A percentile compares a stretch with the other conserved stretches of the same genome.
Conservation (phyloP, 2,797 vertebrate species). For the Hippocampus kuda region DNA sequence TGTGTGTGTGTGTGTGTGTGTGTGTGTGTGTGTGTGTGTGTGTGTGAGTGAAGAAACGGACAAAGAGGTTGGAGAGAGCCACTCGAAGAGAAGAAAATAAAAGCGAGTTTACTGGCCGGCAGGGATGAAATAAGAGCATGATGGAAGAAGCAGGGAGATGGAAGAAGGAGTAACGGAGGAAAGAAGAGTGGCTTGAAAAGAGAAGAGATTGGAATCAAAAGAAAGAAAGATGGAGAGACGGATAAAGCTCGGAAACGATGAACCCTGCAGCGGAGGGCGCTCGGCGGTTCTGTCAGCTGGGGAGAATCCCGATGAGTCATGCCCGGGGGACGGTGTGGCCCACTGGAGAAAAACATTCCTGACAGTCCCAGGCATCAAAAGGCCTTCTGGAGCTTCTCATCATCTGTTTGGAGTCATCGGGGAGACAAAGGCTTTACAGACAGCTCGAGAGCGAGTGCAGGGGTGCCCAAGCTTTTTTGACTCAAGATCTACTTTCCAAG, state of each 20-base stretch:
- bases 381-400: conserved; percentile 36
- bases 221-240: not conserved
- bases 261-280: conserved; percentile 16
- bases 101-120: conserved; percentile 20
- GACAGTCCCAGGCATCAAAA: conserved; percentile 35
- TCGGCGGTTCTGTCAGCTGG: conserved; percentile 4
- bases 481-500: too few species aligned
- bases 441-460: conserved; percentile 23
- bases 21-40: not conserved
- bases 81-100: too few species aligned
- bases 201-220: conserved; percentile 8
- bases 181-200: conserved; percentile 25
- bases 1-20: not conserved
- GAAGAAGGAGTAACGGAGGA: not conserved
- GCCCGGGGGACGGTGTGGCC: conserved; percentile 27
- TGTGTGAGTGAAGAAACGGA: not conserved
- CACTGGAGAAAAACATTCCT: conserved; percentile 37
- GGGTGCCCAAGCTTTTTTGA: too few species aligned
- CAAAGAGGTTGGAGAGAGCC: conserved; percentile 23
- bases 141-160: conserved; percentile 8
- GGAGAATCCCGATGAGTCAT: conserved; percentile 36
- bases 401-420: conserved; percentile 17
- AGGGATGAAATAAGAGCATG: conserved; percentile 25
- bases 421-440: conserved; percentile 2
- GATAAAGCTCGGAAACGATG: conserved; percentile 7